Evolutionary conservation across 2,888 invertebrate genomes (phyloP).

Genomic region (Calameuta filiformis): DNA sequence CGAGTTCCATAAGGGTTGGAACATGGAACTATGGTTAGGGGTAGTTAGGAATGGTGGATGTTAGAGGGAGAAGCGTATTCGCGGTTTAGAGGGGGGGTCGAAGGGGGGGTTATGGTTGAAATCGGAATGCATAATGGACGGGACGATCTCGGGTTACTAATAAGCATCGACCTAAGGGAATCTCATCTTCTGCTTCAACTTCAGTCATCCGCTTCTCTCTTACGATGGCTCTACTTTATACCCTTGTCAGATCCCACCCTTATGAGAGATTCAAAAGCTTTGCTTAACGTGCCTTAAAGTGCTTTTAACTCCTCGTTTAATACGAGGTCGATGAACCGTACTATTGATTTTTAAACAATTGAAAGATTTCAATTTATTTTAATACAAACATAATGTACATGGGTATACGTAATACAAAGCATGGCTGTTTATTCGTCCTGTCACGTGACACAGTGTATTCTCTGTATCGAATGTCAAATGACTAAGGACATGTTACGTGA

Average conservation of each 20-base stretch:
- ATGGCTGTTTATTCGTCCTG: background rate
- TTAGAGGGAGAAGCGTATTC: background rate
- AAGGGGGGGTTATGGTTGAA: background rate
- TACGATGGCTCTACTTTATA: background rate
- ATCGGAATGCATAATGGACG: constrained; percentile 63
- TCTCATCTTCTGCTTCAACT: constrained; percentile 12
- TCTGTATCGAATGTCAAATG: background rate
- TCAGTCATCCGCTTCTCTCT: background rate
- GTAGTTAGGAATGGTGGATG: background rate
- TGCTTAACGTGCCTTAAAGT: background rate
- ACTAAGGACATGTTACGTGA: background rate
- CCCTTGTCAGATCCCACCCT: background rate
- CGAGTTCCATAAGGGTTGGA: background rate
- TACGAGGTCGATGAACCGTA: background rate
- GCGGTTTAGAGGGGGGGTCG: background rate
- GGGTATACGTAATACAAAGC: background rate
- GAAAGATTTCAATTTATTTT: background rate
- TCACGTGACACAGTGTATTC: background rate
- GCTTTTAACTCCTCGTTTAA: background rate
- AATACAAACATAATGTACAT: fast-evolving
- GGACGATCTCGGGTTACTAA: constrained; percentile 60
- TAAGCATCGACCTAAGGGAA: constrained; percentile 44
- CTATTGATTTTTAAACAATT: background rate
- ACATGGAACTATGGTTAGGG: background rate
- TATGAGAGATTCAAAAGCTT: background rate